Base-by-base conservation (phyloP, 2,797 vertebrate genomes). In the Sebastes oblongus region DNA sequence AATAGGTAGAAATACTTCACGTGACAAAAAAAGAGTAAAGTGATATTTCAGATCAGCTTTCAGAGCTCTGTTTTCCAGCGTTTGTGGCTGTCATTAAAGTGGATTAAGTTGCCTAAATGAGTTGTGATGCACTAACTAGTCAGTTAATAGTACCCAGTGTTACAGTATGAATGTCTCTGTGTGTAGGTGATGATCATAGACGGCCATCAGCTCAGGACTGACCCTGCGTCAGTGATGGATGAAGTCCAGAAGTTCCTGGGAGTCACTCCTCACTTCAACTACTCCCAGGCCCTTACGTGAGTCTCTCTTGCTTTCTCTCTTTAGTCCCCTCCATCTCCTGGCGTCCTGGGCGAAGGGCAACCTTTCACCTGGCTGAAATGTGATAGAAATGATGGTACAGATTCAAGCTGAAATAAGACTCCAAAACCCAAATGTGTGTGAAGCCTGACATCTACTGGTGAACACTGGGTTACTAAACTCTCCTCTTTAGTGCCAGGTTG, bases 161-260 rank as follows among this genome's bases (percentile, higher is more conserved):
- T 56, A 75, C 72, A 66, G 18, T 78, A 7, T 77, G 34, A 68
- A 29, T 84, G 32, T 80, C 5, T 83, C 56, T 87, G 36, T 88
- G 84, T 88, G 36, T 22, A 99, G 98, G 92, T 99, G 90, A 96
- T 99, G 91, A 98, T 99, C 88, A 97, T 99, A 76, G 98, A 99
- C 59, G 98, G 98, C 66, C 98, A 99, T 91, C 98, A 99, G 92
- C 94, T 99, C 87, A 97, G 97, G 91, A 96, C 94, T 46, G 97
- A 98, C 90, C 98, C 98, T 29, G 96, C 97, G 8, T 92, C 97
- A 27, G 96, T 98, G 89, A 99, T 99, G 98, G 97, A 98, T 82
- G 98, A 97, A 91, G 97, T 99, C 22, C 98, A 99, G 94, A 98
- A 96, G 94, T 99, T 99, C 87, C 93, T 99, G 74, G 97, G 97